Evolutionary conservation across 2,113 vertebrate species (phyloP).

Genomic region (Calonectris borealis): DNA sequence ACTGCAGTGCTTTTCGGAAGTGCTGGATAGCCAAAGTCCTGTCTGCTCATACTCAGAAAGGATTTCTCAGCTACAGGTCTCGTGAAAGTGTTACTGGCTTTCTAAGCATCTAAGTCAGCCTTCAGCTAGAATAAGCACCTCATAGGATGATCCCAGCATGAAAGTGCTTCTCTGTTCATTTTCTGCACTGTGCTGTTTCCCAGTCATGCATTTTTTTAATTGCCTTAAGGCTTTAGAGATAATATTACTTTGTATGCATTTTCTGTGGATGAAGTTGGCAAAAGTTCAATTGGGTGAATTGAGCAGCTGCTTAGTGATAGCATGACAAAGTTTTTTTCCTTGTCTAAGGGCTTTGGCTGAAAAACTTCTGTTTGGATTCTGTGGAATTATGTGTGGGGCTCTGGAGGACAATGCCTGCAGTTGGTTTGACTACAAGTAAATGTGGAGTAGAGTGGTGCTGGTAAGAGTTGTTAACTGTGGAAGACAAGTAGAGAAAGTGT

Average conservation of each 20-base stretch:
- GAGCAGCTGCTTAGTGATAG: neutral
- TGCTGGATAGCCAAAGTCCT: neutral
- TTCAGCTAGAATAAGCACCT: neutral
- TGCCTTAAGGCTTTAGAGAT: neutral
- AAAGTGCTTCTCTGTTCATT: neutral
- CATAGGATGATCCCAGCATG: neutral
- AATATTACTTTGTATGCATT: neutral
- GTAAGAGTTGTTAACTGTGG: neutral
- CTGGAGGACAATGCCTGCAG: neutral
- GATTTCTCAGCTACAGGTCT: neutral
- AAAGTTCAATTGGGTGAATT: neutral
- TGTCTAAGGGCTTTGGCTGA: neutral
- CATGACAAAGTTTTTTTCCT: neutral
- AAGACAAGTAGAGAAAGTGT: neutral
- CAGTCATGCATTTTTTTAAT: neutral
- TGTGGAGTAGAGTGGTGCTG: neutral
- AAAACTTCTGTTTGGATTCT: neutral
- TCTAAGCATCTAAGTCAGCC: neutral
- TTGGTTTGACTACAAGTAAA: neutral
- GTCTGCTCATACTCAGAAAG: neutral
- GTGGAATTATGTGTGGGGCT: neutral
- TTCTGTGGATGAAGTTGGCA: neutral
- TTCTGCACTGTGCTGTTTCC: neutral
- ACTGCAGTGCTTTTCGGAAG: neutral
- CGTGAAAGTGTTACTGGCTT: neutral